These are phyloP conservation scores for Alces alces DNA, from an alignment of 2,113 vertebrate species.

Conservation along the genomic window DNA sequence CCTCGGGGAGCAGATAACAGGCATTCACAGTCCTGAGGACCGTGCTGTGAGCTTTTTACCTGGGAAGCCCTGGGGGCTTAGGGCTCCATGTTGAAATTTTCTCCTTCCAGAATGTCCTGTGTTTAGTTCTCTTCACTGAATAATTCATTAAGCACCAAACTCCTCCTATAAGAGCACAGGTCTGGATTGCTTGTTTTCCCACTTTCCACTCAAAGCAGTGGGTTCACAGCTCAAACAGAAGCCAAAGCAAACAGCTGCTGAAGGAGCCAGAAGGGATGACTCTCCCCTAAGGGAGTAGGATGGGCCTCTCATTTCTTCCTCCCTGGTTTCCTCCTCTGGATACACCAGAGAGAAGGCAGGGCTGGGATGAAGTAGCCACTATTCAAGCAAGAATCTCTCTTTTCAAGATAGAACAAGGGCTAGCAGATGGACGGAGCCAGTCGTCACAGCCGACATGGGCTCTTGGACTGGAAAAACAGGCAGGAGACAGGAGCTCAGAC, in stretches of 20 bases:
- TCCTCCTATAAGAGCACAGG: not conserved
- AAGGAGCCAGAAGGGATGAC: not conserved
- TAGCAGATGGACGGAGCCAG: not conserved
- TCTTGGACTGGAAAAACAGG: not conserved
- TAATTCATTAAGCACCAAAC: not conserved
- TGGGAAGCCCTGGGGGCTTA: not conserved
- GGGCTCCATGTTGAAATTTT: not conserved
- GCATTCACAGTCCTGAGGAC: conserved; percentile 9
- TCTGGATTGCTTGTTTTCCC: not conserved
- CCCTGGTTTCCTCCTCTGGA: not conserved
- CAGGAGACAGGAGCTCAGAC: not conserved
- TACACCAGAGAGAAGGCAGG: not conserved
- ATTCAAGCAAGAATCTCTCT: not conserved
- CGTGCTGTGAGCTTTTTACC: not conserved
- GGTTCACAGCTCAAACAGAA: not conserved
- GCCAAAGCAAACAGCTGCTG: not conserved
- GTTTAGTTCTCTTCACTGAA: not conserved
- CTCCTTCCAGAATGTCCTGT: conserved; percentile 4
- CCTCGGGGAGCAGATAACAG: not conserved
- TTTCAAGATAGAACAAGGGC: not conserved
- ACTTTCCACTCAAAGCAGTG: not conserved
- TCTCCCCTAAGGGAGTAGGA: not conserved
- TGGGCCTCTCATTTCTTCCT: not conserved
- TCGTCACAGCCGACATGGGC: not conserved
- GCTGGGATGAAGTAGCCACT: not conserved